These are phyloP conservation scores for Gadopsis marmoratus DNA, from an alignment of 2,797 vertebrate genomes.

Conservation along the genomic window DNA sequence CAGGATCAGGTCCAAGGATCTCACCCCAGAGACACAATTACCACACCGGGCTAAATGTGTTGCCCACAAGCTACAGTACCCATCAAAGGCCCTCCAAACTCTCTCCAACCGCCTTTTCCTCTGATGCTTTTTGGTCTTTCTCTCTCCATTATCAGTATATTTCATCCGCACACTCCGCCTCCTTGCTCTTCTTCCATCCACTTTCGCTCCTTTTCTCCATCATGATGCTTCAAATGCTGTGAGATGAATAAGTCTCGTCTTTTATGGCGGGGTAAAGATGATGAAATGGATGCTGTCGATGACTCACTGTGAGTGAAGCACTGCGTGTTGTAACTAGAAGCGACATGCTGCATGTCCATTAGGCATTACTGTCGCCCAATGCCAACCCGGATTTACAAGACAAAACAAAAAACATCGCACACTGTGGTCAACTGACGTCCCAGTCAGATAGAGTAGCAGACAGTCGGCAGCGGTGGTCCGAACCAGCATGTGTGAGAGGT, in stretches of 20 bases:
- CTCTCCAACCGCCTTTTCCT: constrained; percentile 44
- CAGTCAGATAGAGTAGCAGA: constrained; percentile 28
- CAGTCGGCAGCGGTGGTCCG: constrained; percentile 67
- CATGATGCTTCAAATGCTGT: constrained; percentile 12
- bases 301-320: not conserved
- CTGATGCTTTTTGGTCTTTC: constrained; percentile 52
- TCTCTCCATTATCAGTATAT: constrained; percentile 46
- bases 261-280: not conserved
- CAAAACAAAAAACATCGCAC: not conserved
- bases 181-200: constrained; percentile 19
- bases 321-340: not conserved
- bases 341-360: not conserved
- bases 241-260: constrained; percentile 1
- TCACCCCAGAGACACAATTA: constrained; percentile 83
- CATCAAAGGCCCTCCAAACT: constrained; percentile 67
- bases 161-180: constrained; percentile 41
- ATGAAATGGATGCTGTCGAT: constrained; percentile 5
- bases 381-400: not conserved
- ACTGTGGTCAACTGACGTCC: constrained; percentile 4
- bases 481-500: constrained; percentile 74
- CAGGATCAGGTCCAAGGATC: constrained; percentile 74
- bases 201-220: not conserved
- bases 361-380: not conserved
- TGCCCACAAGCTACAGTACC: constrained; percentile 66
- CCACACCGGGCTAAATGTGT: constrained; percentile 77